Base-by-base conservation (phyloP, 1,140 invertebrate genomes). In the Eupeodes corollae region DNA sequence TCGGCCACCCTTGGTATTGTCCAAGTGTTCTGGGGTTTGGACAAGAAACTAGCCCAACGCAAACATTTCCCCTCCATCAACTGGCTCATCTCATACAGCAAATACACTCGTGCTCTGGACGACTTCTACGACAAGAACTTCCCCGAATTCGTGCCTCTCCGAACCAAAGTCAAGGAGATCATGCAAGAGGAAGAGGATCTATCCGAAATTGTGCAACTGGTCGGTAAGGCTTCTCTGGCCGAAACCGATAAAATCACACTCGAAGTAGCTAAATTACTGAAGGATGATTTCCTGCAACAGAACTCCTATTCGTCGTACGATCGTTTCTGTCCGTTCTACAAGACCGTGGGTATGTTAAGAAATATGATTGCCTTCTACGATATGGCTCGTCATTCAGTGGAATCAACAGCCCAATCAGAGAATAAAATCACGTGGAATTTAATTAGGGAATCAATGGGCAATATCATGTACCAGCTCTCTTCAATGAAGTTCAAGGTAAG, bases 1-100 rank as follows among this genome's bases (percentile, higher is more conserved):
- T 94, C 95, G 1, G 95, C 96, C 44, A 99, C 97, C 6, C 79
- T 99, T 42, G 91, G 94, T 80, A 99, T 99, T 70, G 96, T 99
- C n/a, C 96, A 99, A 75, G 97, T 99, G 67, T 98, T 98, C 76
- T 99, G 96, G 96, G 97, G 97, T 54, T 76, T 99, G 55, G 96
- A 99, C 69, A 99, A 99, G 72, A 99, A 99, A 71, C 75, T 99
- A 35, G 97, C 97, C 1, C 97, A 99, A 71, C 79, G 97, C 46
- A 99, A 99, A 74, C 97, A 99, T 75, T 99, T 99, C 78, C 97
- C 97, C 19, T 98, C 95, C 39, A 93, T 99, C 69, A 99, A 99
- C 73, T 99, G 97, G 97, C 80, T 99, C 40, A 98, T 99, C 67
- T 98, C 93, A 1, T 99, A 99, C 80, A 93, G 89, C 71, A 99